A percentile compares a stretch with the other conserved stretches of the same genome.
phyloP scores from a whole-genome alignment of 2,113 vertebrate genomes.

The Rattus rattus region DNA sequence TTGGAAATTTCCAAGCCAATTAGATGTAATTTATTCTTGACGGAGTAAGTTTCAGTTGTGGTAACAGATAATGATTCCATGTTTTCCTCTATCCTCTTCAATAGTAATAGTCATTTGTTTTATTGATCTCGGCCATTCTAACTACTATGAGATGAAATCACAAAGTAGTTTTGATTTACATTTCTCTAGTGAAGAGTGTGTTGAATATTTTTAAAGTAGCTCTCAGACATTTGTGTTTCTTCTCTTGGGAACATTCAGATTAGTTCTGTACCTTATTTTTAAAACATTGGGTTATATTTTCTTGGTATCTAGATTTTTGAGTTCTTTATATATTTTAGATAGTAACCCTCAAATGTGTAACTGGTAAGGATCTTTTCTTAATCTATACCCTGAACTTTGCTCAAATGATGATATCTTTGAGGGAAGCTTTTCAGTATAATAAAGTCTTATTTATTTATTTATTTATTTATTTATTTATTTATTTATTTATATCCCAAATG shows the following conservation, averaged over 20 bases:
- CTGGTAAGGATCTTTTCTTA: background rate
- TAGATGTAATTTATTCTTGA: too few relatives aligned
- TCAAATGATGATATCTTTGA: background rate
- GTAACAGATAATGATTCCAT: background rate
- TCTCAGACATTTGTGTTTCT: background rate
- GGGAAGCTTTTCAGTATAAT: background rate
- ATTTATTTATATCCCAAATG: too few relatives aligned
- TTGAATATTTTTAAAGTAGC: background rate
- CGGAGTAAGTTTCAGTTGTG: background rate
- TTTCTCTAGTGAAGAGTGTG: background rate
- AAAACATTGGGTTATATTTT: background rate
- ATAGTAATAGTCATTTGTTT: background rate
- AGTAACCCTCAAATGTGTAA: background rate
- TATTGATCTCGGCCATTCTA: background rate
- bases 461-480: too few relatives aligned
- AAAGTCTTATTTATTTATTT: background rate
- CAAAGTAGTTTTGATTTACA: background rate
- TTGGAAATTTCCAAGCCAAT: too few relatives aligned
- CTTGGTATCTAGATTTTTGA: background rate
- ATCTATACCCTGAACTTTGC: background rate
- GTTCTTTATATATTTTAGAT: background rate
- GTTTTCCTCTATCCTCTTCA: background rate
- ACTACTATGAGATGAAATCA: background rate
- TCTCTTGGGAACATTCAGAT: background rate
- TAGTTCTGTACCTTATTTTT: background rate